A percentile compares a stretch with the other conserved stretches of the same genome.
phyloP scores from a whole-genome alignment of 2,888 invertebrate species.

The Dione vanillae region DNA sequence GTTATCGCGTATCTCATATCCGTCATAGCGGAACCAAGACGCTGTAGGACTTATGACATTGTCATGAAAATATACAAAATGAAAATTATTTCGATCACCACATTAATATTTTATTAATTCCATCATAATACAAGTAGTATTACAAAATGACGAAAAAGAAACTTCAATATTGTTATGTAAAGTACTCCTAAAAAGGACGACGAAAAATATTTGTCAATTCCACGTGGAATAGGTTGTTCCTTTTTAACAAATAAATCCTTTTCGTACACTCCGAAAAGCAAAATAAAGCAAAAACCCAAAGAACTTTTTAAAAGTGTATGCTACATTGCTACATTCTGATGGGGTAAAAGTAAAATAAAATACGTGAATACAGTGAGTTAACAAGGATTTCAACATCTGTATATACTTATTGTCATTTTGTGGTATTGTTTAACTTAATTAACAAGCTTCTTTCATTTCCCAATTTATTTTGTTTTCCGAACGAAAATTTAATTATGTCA shows the following conservation, averaged over 20 bases:
- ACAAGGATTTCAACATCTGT: slow-evolving; percentile 3
- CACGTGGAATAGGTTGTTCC: slow-evolving; percentile 8
- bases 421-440: slow-evolving; percentile 14
- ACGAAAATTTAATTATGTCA: background rate
- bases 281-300: slow-evolving; percentile 21
- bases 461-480: background rate
- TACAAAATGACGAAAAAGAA: background rate
- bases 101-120: background rate
- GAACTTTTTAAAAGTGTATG: slow-evolving; percentile 22
- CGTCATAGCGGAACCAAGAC: too few species aligned
- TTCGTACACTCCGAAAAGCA: slow-evolving; percentile 16
- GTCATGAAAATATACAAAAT: too few species aligned
- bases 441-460: background rate
- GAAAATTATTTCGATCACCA: background rate
- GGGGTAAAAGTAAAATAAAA: slow-evolving; percentile 10
- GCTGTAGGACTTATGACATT: background rate
- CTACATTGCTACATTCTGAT: slow-evolving; percentile 11
- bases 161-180: slow-evolving; percentile 11
- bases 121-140: background rate
- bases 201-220: slow-evolving; percentile 17
- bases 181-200: background rate
- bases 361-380: slow-evolving; percentile 11
- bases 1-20: background rate
- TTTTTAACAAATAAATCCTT: slow-evolving; percentile 28
- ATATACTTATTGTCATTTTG: slow-evolving; percentile 18